phyloP scores from a whole-genome alignment of 1,140 invertebrate species.

The Bombus superbus region DNA sequence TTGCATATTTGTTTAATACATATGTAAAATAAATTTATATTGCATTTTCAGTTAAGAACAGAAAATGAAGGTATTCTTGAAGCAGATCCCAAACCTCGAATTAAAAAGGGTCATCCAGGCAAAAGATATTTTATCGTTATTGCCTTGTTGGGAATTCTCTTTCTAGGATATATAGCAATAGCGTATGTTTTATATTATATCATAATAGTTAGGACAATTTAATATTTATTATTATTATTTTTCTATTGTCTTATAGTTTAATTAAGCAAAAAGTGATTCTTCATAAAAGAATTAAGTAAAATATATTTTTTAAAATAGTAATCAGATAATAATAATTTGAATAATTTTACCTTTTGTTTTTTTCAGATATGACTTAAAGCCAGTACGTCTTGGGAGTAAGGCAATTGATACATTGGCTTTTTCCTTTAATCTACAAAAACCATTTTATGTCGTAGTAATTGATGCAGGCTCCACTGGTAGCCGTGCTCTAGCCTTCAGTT shows the following conservation, averaged over 20 bases:
- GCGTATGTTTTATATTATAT: slow-evolving; percentile 61
- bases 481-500: slow-evolving; percentile 94
- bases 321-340: not conserved
- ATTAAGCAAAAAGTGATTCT: no score
- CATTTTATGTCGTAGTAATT: slow-evolving; percentile 95
- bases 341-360: not conserved
- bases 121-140: slow-evolving; percentile 68
- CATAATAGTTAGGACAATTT: not conserved
- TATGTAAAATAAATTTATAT: slow-evolving; percentile 12
- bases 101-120: slow-evolving; percentile 64
- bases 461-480: slow-evolving; percentile 98
- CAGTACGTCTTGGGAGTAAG: slow-evolving; percentile 73
- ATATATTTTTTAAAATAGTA: not conserved
- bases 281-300: not conserved
- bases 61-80: slow-evolving; percentile 60
- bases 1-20: not conserved
- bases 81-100: slow-evolving; percentile 49
- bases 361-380: slow-evolving; percentile 61
- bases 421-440: slow-evolving; percentile 81
- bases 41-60: slow-evolving; percentile 61
- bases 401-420: slow-evolving; percentile 77
- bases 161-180: slow-evolving; percentile 76
- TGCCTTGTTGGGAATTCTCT: slow-evolving; percentile 62
- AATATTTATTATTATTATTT: not conserved
- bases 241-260: no score